phyloP scores from a whole-genome alignment of 2,888 invertebrate genomes.

The Spilosoma lubricipeda region DNA sequence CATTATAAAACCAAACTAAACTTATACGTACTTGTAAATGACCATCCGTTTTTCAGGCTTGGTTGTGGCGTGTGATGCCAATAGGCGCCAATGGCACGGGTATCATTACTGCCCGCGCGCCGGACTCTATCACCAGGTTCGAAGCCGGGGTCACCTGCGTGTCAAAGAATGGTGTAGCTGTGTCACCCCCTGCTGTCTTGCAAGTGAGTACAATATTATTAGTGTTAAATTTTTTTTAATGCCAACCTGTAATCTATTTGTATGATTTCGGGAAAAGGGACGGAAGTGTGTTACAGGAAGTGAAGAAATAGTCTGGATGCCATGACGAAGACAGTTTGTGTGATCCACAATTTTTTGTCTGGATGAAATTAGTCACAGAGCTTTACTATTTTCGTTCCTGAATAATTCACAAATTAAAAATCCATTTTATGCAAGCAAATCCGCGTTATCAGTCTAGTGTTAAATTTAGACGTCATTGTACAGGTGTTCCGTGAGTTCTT shows the following conservation, averaged over 20 bases:
- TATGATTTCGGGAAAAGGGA: background rate
- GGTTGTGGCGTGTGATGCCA: conserved; percentile 88
- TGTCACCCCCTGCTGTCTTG: conserved; percentile 86
- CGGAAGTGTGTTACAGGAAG: too few relatives aligned
- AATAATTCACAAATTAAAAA: background rate
- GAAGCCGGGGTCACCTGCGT: conserved; percentile 77
- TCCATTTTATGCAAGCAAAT: background rate
- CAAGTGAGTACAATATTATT: conserved; percentile 83
- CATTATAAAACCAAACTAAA: too few relatives aligned
- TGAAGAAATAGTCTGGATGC: too few relatives aligned
- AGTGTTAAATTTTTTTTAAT: background rate
- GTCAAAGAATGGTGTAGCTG: conserved; percentile 69
- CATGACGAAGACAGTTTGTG: too few relatives aligned
- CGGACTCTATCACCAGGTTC: conserved; percentile 77
- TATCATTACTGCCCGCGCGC: conserved; percentile 61
- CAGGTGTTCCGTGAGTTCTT: conserved; percentile 93
- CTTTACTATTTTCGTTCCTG: background rate
- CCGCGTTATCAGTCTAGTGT: background rate
- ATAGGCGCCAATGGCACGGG: conserved; percentile 66
- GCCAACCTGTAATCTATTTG: background rate
- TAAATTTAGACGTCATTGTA: background rate
- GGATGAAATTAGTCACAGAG: too few relatives aligned
- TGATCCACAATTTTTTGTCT: too few relatives aligned
- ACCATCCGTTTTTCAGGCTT: conserved; percentile 83
- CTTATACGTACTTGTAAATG: too few relatives aligned